phyloP scores from a whole-genome alignment of 2,113 vertebrate species.

The Saimiri boliviensis region DNA sequence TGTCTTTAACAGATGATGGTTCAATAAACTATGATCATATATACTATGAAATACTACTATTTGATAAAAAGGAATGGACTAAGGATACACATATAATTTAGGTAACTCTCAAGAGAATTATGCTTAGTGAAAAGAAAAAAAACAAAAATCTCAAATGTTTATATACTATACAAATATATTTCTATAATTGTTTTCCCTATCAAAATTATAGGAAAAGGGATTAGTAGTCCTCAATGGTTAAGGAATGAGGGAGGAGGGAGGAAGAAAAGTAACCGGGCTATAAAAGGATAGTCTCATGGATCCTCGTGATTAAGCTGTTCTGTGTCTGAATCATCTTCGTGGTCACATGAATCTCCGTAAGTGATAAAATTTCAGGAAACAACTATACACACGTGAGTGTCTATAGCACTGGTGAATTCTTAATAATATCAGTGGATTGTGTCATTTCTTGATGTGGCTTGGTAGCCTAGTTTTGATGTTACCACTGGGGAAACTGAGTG shows the following conservation, averaged over 20 bases:
- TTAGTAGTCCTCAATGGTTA: neutral
- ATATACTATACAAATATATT: neutral
- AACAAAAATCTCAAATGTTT: neutral
- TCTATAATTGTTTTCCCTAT: neutral
- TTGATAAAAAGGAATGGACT: neutral
- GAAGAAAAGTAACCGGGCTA: too few species aligned
- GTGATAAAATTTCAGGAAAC: neutral
- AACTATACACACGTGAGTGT: neutral
- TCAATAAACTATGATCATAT: neutral
- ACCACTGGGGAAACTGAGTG: neutral
- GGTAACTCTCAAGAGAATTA: neutral
- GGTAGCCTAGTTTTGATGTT: neutral
- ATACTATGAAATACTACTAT: neutral
- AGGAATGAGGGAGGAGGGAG: too few species aligned
- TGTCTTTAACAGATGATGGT: neutral
- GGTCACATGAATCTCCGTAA: neutral
- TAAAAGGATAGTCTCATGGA: neutral
- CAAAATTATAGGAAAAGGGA: neutral
- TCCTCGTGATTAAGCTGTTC: fast-evolving
- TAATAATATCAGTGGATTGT: neutral
- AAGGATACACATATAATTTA: neutral
- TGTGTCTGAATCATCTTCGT: neutral
- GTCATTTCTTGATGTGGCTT: neutral
- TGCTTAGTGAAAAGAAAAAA: neutral
- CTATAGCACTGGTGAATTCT: neutral